Conservation (phyloP, 2,888 invertebrate species). For the Rhingia campestris region DNA sequence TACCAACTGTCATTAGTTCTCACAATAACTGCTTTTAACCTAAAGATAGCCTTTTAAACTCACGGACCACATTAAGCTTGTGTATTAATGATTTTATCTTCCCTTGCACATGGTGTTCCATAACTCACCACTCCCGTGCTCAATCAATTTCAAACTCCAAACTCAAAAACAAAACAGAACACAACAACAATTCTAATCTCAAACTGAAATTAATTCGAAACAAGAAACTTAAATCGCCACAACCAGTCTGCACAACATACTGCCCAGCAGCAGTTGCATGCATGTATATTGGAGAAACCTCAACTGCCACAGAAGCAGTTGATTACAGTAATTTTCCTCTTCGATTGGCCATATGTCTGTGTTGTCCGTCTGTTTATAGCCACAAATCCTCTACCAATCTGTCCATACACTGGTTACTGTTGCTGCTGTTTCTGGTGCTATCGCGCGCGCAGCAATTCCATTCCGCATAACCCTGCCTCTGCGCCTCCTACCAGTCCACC, state of each 20-base stretch:
- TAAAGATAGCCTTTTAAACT: too few species aligned
- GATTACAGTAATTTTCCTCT: slow-evolving; percentile 74
- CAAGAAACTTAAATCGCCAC: slow-evolving; percentile 9
- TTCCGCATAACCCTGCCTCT: slow-evolving; percentile 10
- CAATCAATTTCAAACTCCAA: too few species aligned
- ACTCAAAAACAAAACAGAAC: too few species aligned
- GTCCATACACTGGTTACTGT: slow-evolving; percentile 46
- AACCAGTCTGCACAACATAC: neutral
- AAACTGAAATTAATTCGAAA: slow-evolving; percentile 35
- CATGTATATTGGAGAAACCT: slow-evolving; percentile 15
- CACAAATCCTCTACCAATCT: slow-evolving; percentile 73
- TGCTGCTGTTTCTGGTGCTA: slow-evolving; percentile 10
- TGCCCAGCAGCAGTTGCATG: slow-evolving; percentile 17
- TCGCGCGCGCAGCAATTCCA: slow-evolving; percentile 30
- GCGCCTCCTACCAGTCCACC: neutral
- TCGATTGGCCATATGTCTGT: slow-evolving; percentile 71
- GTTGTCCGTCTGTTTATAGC: slow-evolving; percentile 66
- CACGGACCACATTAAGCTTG: too few species aligned
- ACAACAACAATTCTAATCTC: neutral
- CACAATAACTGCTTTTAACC: too few species aligned
- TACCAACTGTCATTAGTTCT: too few species aligned
- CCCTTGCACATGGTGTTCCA: too few species aligned
- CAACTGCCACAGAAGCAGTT: slow-evolving; percentile 73
- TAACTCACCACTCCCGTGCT: too few species aligned
- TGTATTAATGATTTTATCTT: too few species aligned